Conservation (phyloP, 1,140 invertebrate genomes). For the Telenomus remus region DNA sequence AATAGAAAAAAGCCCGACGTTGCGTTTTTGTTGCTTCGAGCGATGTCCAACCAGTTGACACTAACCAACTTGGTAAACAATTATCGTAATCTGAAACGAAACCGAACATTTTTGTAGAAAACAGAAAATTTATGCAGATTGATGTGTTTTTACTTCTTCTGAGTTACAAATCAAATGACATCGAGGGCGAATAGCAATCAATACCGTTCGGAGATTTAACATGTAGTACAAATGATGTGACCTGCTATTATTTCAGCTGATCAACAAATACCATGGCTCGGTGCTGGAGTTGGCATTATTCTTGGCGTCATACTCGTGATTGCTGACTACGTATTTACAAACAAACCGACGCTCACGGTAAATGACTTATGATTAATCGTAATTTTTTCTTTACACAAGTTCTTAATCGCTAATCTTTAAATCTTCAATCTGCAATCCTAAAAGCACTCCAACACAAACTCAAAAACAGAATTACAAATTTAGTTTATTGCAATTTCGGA, state of each 20-base stretch:
- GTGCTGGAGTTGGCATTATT: constrained; percentile 83
- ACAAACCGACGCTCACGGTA: constrained; percentile 81
- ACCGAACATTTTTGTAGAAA: too few species aligned
- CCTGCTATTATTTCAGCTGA: constrained; percentile 76
- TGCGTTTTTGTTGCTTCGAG: not conserved
- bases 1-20: not conserved
- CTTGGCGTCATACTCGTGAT: constrained; percentile 83
- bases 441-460: not conserved
- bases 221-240: constrained; percentile 5
- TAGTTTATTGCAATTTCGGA: too few species aligned
- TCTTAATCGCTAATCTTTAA: constrained; percentile 15
- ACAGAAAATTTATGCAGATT: too few species aligned
- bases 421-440: too few species aligned
- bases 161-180: too few species aligned
- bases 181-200: too few species aligned
- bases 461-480: too few species aligned
- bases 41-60: not conserved
- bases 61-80: too few species aligned
- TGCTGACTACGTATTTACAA: constrained; percentile 81
- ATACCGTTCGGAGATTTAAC: too few species aligned
- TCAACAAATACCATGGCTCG: constrained; percentile 85
- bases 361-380: constrained; percentile 58
- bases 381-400: constrained; percentile 37
- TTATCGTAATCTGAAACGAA: too few species aligned
- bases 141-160: too few species aligned